phyloP scores from a whole-genome alignment of 2,797 vertebrate species.

The Telmatherina bonti region DNA sequence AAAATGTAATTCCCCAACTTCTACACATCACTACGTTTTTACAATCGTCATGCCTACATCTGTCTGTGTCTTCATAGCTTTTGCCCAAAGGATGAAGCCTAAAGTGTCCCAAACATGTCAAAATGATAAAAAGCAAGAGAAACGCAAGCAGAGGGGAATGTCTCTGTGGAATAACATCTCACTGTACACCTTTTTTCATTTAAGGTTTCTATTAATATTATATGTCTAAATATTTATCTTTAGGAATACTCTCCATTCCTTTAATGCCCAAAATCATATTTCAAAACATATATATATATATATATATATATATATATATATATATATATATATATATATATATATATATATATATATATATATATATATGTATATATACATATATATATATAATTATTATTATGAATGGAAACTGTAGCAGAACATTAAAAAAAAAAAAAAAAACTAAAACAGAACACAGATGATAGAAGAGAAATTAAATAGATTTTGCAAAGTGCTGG shows the following conservation, averaged over 20 bases:
- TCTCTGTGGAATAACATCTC: not conserved
- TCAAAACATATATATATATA: too few species aligned
- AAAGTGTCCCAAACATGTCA: not conserved
- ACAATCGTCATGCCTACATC: not conserved
- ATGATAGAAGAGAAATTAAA: not conserved
- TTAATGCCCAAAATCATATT: too few species aligned
- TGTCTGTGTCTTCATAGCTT: not conserved
- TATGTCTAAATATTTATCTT: not conserved
- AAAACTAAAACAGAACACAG: conserved; percentile 11
- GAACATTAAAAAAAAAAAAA: conserved; percentile 7
- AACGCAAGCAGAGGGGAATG: not conserved
- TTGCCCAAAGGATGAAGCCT: not conserved
- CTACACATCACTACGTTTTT: not conserved
- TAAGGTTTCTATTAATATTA: not conserved
- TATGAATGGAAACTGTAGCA: too few species aligned
- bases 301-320: too few species aligned
- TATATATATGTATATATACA: too few species aligned
- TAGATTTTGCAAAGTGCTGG: not conserved
- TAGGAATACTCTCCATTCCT: not conserved
- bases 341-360: too few species aligned
- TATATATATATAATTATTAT: too few species aligned
- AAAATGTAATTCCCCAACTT: not conserved
- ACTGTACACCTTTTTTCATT: not conserved
- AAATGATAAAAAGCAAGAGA: not conserved
- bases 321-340: too few species aligned